Evolutionary conservation across 92 coral and sea anemone genomes (phyloP).

Genomic region (Paramuricea clavata): DNA sequence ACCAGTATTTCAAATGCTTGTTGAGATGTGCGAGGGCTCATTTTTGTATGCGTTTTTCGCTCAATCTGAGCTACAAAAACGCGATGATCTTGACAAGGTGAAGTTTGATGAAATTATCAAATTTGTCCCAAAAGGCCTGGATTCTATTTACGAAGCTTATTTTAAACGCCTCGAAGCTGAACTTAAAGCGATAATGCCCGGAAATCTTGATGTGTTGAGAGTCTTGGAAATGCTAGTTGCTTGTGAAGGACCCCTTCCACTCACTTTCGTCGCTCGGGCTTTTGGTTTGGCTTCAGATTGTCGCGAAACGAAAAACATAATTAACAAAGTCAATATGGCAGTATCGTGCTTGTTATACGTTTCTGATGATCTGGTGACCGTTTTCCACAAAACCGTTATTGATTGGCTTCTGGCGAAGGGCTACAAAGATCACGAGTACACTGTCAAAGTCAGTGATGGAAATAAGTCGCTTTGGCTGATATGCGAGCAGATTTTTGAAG

Average conservation of each 20-base stretch:
- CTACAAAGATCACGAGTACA: not conserved
- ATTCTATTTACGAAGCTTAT: not conserved
- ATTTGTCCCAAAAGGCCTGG: not conserved
- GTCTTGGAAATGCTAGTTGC: not conserved
- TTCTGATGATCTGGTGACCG: not conserved
- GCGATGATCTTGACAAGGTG: not conserved
- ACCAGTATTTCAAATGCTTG: not conserved
- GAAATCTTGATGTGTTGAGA: not conserved
- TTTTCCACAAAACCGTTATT: not conserved
- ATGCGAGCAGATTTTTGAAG: not conserved
- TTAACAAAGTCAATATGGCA: not conserved
- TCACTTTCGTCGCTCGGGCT: not conserved
- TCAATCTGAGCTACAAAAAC: not conserved
- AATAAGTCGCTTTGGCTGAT: not conserved
- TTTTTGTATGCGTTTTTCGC: not conserved
- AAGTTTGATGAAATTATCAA: not conserved
- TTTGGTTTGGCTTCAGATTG: not conserved
- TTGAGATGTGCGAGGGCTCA: not conserved
- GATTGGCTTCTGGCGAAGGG: not conserved
- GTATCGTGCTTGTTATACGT: slow-evolving; percentile 2
- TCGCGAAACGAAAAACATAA: not conserved
- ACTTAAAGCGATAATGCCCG: not conserved
- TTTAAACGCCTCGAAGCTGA: not conserved
- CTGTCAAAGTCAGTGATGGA: not conserved
- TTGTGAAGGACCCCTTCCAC: not conserved